phyloP scores from a whole-genome alignment of 2,113 vertebrate species.

The Strix uralensis region DNA sequence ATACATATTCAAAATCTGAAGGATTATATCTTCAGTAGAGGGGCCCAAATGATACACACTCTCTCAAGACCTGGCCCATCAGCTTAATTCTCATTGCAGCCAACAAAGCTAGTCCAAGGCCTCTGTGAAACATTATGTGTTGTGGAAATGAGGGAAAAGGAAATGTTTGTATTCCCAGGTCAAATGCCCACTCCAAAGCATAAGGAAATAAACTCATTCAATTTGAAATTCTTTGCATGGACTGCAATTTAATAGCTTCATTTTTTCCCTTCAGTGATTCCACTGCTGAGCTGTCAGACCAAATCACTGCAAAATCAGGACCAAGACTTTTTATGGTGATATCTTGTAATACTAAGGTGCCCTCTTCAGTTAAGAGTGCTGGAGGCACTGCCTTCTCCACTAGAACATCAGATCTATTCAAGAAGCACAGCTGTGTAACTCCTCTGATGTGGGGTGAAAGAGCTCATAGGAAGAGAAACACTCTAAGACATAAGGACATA shows the following conservation, averaged over 20 bases:
- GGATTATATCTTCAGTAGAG: not conserved
- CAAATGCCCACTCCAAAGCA: fast-evolving
- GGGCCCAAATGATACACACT: not conserved
- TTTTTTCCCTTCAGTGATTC: not conserved
- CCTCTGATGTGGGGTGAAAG: not conserved
- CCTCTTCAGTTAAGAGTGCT: not conserved
- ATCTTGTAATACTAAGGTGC: not conserved
- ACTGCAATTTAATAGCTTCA: not conserved
- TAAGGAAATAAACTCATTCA: not conserved
- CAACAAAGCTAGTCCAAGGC: not conserved
- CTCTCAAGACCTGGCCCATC: not conserved
- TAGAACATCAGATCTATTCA: not conserved
- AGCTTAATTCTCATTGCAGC: not conserved
- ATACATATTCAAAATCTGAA: not conserved
- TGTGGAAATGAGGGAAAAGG: not conserved
- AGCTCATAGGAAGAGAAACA: not conserved
- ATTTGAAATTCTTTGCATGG: not conserved
- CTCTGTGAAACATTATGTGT: not conserved
- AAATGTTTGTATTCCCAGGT: not conserved
- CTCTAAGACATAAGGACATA: not conserved
- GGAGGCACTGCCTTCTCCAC: not conserved
- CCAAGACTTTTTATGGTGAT: not conserved
- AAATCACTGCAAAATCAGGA: not conserved
- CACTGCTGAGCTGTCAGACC: not conserved
- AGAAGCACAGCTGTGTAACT: not conserved